Percentiles rank a stretch among this genome's conserved stretches.
Evolutionary conservation across 2,888 invertebrate species (phyloP).

Genomic region (Microplitis deprimator): DNA sequence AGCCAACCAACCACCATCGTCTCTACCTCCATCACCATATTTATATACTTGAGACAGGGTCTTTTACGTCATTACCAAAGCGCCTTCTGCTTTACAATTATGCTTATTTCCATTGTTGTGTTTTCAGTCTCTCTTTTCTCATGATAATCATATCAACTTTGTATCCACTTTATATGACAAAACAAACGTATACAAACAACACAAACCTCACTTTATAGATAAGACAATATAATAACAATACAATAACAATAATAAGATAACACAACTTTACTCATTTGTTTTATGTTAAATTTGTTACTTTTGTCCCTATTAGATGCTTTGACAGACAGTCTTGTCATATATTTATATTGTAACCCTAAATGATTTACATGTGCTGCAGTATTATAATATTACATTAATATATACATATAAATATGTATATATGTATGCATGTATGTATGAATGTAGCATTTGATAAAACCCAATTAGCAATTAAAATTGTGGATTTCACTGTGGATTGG

Average conservation of each 20-base stretch:
- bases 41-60: not conserved
- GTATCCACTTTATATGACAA: not conserved
- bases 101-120: not conserved
- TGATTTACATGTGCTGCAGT: not conserved
- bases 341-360: not conserved
- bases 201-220: not conserved
- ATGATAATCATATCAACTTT: not conserved
- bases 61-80: slow-evolving; percentile 10
- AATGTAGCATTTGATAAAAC: not conserved
- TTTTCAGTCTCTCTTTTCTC: not conserved
- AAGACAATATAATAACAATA: not conserved
- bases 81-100: slow-evolving; percentile 2
- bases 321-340: not conserved
- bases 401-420: not conserved
- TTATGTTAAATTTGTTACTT: not conserved
- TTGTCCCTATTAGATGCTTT: not conserved
- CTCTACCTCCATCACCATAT: no score
- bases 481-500: slow-evolving; percentile 35
- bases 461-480: slow-evolving; percentile 52
- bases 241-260: not conserved
- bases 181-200: not conserved
- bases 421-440: not conserved
- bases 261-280: not conserved
- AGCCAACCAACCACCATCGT: slow-evolving; percentile 12
- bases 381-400: not conserved